Evolutionary conservation across 2,797 vertebrate species (phyloP), one percentile per base, ranked within the genome.

Genomic region (Hypotaenidia philippensis): DNA sequence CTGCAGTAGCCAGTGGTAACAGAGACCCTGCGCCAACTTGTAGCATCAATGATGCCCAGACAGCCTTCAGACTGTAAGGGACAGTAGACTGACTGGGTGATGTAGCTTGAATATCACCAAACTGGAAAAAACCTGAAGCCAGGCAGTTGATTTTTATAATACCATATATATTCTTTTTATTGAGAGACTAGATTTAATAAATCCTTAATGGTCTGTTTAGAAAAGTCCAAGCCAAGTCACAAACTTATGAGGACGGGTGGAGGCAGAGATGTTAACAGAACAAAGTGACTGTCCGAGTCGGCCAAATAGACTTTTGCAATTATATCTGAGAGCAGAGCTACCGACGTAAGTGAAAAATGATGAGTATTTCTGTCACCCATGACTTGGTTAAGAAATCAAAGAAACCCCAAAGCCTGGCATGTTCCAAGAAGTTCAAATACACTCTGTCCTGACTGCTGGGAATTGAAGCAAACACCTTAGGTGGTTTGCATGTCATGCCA

Each of bases 361-460:
- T 74, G 94, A 94, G 52, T 84, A 87, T 97, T 97, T 96, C 93
- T 96, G 93, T 93, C 53, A 64, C 77, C 88, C 57, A 49, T 69
- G 90, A 71, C 94, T 94, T 93, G 85, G 90, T 95, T 83, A 94
- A 93, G 93, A 97, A 97, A 98, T 97, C 97, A 96, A 97, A 98
- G 94, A 96, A 97, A 93, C 82, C 76, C 87, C 63, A 93, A 89
- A 83, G 66, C 7, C 82, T 72, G 31, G 41, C 22, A 17, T 50
- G 64, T 87, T 96, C 91, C 91, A 96, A 87, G 83, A 85, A 89
- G 59, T 88, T 82, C 86, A 90, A 94, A 90, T 84, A 40, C 40
- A 9, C 57, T 77, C 68, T 84, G 88, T 78, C 64, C 76, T 57
- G 84, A 56, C 74, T 97, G 70, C 66, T 72, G 87, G 94, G 86